Base-by-base conservation (phyloP, 2,113 vertebrate species). In the Serinus canaria region DNA sequence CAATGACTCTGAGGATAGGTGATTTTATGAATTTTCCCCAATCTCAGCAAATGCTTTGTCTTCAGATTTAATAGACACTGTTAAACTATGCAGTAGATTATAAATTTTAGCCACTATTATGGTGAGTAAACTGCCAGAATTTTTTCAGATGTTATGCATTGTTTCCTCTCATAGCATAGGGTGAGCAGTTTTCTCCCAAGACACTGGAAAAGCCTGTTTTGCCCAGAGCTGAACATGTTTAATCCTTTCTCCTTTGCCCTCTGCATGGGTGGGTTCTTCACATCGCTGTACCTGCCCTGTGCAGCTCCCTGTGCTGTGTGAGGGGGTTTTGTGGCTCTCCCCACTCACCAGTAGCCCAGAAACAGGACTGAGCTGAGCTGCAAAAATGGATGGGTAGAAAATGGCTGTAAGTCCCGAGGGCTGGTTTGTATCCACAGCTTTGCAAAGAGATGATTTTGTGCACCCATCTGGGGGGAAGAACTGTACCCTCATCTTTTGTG, bases 11-110 rank as follows among this genome's bases (percentile, higher is more conserved):
- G 56, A 94, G 85, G 53, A 79, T 63, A 90, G 92, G 88, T 91
- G 83, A 76, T 94, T 93, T 89, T 66, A 79, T 69, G 75, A 90
- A 89, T 95, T 84, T 96, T 60, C 92, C 73, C 92, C 88, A 72
- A 83, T 95, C 66, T 94, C 86, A 92, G 90, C 60, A 95, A 79
- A 82, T 90, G 49, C 46, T 93, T 97, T 94, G 80, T 82, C 88
- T 89, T 92, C 62, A 94, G 47, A 82, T 95, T 90, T 92, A 90
- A 84, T 46, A 91, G 68, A 72, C 66, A 75, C 53, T 46, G 43
- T 83, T 82, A 75, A 44, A 44, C 73, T 62, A 60, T 35, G 44
- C 53, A 73, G 76, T 41, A 78, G 68, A 70, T 96, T 77, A 88
- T 70, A 92, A 89, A 94, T 95, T 83, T 92, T 90, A 94, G 64